Evolutionary conservation across 2,113 vertebrate genomes (phyloP), one percentile per base, ranked within the genome.

Genomic region (Phrynosoma platyrhinos): DNA sequence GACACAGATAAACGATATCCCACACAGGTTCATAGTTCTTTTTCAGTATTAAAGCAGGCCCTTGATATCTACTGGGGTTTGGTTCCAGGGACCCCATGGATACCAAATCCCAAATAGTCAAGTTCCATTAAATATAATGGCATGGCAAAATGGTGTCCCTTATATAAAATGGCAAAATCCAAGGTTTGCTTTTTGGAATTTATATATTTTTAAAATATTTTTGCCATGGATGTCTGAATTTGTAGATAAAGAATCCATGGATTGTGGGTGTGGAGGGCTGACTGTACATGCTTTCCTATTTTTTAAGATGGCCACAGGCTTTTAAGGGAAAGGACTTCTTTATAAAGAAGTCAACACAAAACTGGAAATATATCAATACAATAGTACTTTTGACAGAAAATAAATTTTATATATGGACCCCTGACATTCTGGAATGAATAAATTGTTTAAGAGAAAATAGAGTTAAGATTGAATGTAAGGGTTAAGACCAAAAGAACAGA

Each of bases 341-440:
- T 58, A 75, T 75, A 87, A 90, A 95, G 87, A 91, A 75, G 90
- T 91, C 94, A 92, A 32, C 76, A 92, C 47, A 47, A 90, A 95
- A 95, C 95, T 95, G 95, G 96, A 98, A 98, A 98, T 98, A 98
- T 98, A 97, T 98, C 96, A 97, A 97, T 96, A 55, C 62, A 97
- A 98, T 97, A 97, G 97, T 97, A 97, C 94, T 95, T 97, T 97
- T 91, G 92, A 89, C 97, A 96, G 96, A 97, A 98, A 98, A 16
- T 30, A 68, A 23, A 68, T 27, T 97, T 97, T 96, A 96, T 96
- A 96, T 96, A 97, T 98, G 97, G 98, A 98, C 98, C 97, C 97
- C 98, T 97, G 97, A 96, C 97, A 97, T 98, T 97, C 98, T 98
- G 98, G 98, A 98, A 98, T 98, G 98, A 98, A 98, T 98, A 98